These are phyloP conservation scores for Leptosomus discolor DNA, from an alignment of 2,113 vertebrate species.

Conservation along the genomic window DNA sequence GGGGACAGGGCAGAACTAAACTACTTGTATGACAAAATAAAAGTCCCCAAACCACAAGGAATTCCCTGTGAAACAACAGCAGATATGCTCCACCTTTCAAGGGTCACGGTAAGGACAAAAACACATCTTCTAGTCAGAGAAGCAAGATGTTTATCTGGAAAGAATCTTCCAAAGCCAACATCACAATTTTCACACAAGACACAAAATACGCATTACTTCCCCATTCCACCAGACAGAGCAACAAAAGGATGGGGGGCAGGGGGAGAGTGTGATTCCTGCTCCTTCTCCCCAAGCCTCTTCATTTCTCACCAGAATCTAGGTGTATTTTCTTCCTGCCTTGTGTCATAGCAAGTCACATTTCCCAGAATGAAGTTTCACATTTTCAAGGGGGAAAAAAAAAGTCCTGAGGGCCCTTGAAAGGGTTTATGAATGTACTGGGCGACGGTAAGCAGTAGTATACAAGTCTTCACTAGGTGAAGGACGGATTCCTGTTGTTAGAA, in stretches of 20 bases:
- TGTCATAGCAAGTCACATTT: not conserved
- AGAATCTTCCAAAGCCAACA: not conserved
- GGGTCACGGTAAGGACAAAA: not conserved
- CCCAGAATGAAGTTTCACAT: not conserved
- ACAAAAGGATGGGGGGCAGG: not conserved
- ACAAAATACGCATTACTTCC: not conserved
- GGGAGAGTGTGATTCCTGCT: not conserved
- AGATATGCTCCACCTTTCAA: not conserved
- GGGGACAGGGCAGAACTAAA: not conserved
- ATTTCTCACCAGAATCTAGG: not conserved
- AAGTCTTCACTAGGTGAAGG: not conserved
- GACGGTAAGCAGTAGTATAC: not conserved
- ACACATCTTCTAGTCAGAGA: not conserved
- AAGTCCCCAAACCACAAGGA: not conserved
- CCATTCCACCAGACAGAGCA: not conserved
- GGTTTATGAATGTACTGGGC: not conserved
- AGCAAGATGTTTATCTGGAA: not conserved
- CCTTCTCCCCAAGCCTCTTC: not conserved
- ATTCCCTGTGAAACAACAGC: not conserved
- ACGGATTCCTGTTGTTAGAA: not conserved
- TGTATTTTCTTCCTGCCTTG: not conserved
- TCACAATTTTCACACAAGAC: not conserved
- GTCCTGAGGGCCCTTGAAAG: not conserved
- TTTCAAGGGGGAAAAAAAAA: not conserved
- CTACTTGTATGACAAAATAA: not conserved